Evolutionary conservation across 2,888 invertebrate genomes (phyloP).

Genomic region (Idaea dimidiata): DNA sequence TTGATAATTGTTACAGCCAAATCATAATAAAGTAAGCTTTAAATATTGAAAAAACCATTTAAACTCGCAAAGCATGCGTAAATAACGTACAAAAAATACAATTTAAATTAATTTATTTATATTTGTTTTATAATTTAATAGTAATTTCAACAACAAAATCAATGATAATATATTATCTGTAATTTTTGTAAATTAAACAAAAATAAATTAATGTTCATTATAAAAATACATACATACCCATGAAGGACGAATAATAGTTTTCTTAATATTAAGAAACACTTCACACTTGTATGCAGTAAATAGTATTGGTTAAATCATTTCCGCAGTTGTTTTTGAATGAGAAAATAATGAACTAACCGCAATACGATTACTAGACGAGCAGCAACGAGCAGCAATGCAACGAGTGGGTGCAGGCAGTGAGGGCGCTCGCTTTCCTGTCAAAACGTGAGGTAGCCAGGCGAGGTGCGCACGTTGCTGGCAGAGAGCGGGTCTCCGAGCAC

Average conservation of each 20-base stretch:
- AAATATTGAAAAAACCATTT: too few species aligned
- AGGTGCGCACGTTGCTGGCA: conserved; percentile 16
- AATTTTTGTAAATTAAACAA: neutral
- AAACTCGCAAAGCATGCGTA: too few species aligned
- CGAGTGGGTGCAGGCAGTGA: neutral
- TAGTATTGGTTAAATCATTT: neutral
- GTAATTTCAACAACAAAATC: too few species aligned
- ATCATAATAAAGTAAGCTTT: too few species aligned
- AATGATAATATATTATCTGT: too few species aligned
- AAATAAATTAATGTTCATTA: neutral
- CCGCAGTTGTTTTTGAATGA: neutral
- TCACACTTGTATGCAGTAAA: neutral
- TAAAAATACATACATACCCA: neutral
- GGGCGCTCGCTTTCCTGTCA: neutral
- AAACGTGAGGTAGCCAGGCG: neutral
- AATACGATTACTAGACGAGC: neutral
- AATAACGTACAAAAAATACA: too few species aligned
- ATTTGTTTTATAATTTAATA: too few species aligned
- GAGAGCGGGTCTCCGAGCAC: conserved; percentile 40
- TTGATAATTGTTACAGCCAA: too few species aligned
- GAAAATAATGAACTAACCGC: neutral
- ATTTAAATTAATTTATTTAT: too few species aligned
- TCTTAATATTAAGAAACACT: neutral
- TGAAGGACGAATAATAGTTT: neutral
- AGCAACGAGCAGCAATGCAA: neutral